Base-by-base conservation (phyloP, 1,140 invertebrate genomes). In the Charaxes varanes region DNA sequence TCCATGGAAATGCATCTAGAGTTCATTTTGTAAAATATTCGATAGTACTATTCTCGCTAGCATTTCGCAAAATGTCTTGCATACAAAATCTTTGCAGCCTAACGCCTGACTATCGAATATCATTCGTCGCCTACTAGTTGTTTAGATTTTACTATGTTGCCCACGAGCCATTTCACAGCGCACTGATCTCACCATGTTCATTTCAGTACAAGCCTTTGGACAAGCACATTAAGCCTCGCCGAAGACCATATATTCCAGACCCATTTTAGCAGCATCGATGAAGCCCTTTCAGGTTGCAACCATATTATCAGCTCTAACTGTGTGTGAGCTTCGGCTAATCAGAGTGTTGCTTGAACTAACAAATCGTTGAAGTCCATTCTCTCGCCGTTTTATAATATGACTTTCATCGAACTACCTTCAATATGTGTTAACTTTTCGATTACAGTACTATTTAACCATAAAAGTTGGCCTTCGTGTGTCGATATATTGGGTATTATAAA, bases 131-230 rank as follows among this genome's bases (percentile, higher is more conserved):
- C n/a, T n/a, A n/a, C n/a, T n/a, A n/a, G n/a, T n/a, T n/a, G n/a
- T n/a, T n/a, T n/a, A n/a, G n/a, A n/a, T n/a, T n/a, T n/a, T n/a
- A n/a, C n/a, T 34, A 22, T 13, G 4, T 10, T 6, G 31, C 31
- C 22, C 37, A 28, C 40, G 6, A 27, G 21, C 17, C 44, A 47
- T 26, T 24, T 33, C 44, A 23, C 28, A 22, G 8, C 41, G 26
- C 51, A 44, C 57, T 68, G 57, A 73, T 53, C 26, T 44, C 45
- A 40, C 64, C 36, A 58, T 66, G 41, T 82, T 82, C 71, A 74
- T 82, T 82, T 74, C 78, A 82, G 78, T 82, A 69, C 62, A 76
- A 74, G 78, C 78, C 30, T 77, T 67, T 49, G 78, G 78, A 63
- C 78, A 82, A 70, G 78, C 78, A 35, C 64, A 80, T 65, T 82